phyloP scores from a whole-genome alignment of 1,140 invertebrate genomes.

The Drosophila ironensis region DNA sequence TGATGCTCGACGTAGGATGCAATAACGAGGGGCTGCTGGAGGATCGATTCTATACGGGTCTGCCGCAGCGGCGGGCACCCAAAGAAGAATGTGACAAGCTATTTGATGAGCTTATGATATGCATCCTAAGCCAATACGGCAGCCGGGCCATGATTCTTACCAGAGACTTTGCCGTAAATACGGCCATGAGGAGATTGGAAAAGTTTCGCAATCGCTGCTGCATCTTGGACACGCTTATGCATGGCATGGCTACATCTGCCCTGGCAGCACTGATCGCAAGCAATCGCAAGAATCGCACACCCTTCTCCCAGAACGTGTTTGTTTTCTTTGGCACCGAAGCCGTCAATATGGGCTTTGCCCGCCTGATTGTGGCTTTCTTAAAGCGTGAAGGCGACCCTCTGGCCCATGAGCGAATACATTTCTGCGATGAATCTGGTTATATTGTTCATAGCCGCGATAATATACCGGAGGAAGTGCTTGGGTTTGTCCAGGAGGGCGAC shows the following conservation, averaged over 20 bases:
- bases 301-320: slow-evolving; percentile 90
- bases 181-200: slow-evolving; percentile 93
- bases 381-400: slow-evolving; percentile 89
- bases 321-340: slow-evolving; percentile 97
- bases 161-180: slow-evolving; percentile 96
- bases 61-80: slow-evolving; percentile 90
- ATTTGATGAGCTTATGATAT: slow-evolving; percentile 89
- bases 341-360: slow-evolving; percentile 94
- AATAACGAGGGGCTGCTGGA: slow-evolving; percentile 92
- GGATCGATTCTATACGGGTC: slow-evolving; percentile 96
- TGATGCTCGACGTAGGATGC: slow-evolving; percentile 96
- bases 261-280: slow-evolving; percentile 95
- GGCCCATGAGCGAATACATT: slow-evolving; percentile 89
- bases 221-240: slow-evolving; percentile 98
- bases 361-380: slow-evolving; percentile 94
- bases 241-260: slow-evolving; percentile 95
- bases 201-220: slow-evolving; percentile 94
- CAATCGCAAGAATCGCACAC: slow-evolving; percentile 88
- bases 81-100: slow-evolving; percentile 95
- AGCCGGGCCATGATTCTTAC: slow-evolving; percentile 94
- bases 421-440: slow-evolving; percentile 87
- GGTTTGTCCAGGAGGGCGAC: slow-evolving; percentile 89
- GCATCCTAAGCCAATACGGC: slow-evolving; percentile 90
- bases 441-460: slow-evolving; percentile 90
- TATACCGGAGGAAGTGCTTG: slow-evolving; percentile 88